phyloP scores from a whole-genome alignment of 2,113 vertebrate species.

The Lophius piscatorius region DNA sequence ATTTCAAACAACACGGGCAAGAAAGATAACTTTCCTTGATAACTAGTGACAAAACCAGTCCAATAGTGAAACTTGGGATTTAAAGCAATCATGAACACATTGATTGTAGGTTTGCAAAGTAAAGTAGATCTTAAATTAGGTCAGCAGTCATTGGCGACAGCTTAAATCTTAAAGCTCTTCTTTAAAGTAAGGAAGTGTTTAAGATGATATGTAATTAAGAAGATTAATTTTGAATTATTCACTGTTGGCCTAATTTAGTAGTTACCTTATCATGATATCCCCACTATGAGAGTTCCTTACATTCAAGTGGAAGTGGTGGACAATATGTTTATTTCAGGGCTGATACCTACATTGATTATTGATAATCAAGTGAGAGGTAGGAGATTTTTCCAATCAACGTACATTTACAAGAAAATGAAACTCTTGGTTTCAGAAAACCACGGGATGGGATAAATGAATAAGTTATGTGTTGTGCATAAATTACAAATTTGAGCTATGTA shows the following conservation, averaged over 20 bases:
- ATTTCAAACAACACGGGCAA: too few species aligned
- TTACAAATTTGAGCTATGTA: too few species aligned
- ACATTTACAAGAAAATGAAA: too few species aligned
- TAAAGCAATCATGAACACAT: neutral
- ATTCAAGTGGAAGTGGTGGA: neutral
- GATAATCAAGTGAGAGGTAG: too few species aligned
- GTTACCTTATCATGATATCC: slow-evolving; percentile 17
- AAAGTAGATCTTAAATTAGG: slow-evolving; percentile 54
- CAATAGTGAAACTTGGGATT: too few species aligned
- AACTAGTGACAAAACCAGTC: too few species aligned
- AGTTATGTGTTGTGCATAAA: too few species aligned
- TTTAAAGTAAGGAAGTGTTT: slow-evolving; percentile 56
- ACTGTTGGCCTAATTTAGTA: slow-evolving; percentile 52
- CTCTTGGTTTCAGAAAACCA: too few species aligned
- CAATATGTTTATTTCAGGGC: neutral
- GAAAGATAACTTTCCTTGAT: too few species aligned
- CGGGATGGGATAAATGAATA: too few species aligned
- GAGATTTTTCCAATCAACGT: too few species aligned
- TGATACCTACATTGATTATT: neutral
- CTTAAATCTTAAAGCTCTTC: slow-evolving; percentile 58
- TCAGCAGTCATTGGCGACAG: slow-evolving; percentile 54
- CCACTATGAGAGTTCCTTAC: neutral
- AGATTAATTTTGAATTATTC: slow-evolving; percentile 66
- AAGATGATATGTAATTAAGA: slow-evolving; percentile 63
- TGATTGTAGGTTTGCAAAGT: slow-evolving; percentile 30